Conservation (phyloP, 2,113 vertebrate genomes). For the Mionectes macconnelli region DNA sequence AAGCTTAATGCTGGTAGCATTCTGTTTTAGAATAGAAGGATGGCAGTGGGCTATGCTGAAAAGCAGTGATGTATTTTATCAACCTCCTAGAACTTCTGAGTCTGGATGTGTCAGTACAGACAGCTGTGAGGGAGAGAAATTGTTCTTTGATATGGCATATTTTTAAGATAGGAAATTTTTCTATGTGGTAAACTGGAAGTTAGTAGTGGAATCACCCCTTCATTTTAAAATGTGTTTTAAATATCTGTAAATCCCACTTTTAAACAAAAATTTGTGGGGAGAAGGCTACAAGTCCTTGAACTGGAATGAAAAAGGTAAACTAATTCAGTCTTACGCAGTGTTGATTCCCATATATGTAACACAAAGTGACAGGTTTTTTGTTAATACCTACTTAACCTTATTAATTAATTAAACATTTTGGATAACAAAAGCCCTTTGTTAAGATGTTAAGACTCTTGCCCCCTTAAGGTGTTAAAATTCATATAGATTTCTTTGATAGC, state of each 20-base stretch:
- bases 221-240: background rate
- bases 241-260: background rate
- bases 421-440: constrained; percentile 43
- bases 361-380: constrained; percentile 34
- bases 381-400: constrained; percentile 61
- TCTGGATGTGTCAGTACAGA: background rate
- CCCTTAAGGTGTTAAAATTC: constrained; percentile 44
- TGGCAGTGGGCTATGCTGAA: background rate
- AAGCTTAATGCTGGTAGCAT: background rate
- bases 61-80: background rate
- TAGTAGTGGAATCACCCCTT: background rate
- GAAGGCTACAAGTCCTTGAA: background rate
- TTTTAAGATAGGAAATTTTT: background rate
- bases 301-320: background rate
- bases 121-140: background rate
- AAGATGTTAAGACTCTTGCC: constrained; percentile 33
- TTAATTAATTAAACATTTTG: constrained; percentile 52
- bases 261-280: background rate
- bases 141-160: background rate
- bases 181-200: background rate
- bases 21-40: background rate
- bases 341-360: background rate
- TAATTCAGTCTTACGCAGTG: background rate
- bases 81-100: background rate
- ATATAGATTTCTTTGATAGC: background rate